A percentile compares a stretch with the other conserved stretches of the same genome.
These are phyloP conservation scores for Haliclona indistincta DNA, from an alignment of 37 sponge, comb jelly and placozoan species.

Conservation along the genomic window DNA sequence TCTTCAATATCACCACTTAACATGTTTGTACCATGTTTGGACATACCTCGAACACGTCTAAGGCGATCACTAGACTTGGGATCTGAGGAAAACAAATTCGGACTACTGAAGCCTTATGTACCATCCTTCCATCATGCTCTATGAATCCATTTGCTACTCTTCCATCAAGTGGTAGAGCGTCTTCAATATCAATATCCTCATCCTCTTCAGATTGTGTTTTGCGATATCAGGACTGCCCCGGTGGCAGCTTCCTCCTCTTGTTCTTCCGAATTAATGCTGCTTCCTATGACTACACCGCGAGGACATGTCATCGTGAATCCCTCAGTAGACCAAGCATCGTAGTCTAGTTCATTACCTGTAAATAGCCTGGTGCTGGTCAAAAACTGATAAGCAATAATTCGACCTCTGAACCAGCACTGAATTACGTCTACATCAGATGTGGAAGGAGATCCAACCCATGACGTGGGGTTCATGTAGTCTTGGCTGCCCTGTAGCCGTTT, in stretches of 20 bases:
- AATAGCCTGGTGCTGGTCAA: background rate
- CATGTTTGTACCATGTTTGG: background rate
- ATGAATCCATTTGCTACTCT: background rate
- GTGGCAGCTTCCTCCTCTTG: background rate
- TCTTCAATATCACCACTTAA: too few relatives aligned
- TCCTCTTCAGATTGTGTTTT: background rate
- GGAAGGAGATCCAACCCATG: background rate
- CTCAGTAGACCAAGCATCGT: background rate
- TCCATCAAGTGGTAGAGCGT: background rate
- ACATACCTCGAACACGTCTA: background rate
- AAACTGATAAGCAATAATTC: background rate
- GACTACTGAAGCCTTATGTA: background rate
- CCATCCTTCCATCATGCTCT: background rate
- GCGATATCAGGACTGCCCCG: background rate
- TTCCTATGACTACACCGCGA: background rate
- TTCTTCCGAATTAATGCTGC: background rate
- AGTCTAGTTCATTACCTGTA: background rate
- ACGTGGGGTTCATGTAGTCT: background rate
- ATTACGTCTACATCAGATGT: background rate
- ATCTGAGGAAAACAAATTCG: constrained; percentile 2
- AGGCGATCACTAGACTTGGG: constrained; percentile 9
- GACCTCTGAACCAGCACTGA: background rate
- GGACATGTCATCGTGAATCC: background rate
- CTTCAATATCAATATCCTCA: background rate
- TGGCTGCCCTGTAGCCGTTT: background rate